Percentiles rank a stretch among this genome's conserved stretches.
Evolutionary conservation across 2,113 vertebrate genomes (phyloP).

Genomic region (Poicephalus meyeri): DNA sequence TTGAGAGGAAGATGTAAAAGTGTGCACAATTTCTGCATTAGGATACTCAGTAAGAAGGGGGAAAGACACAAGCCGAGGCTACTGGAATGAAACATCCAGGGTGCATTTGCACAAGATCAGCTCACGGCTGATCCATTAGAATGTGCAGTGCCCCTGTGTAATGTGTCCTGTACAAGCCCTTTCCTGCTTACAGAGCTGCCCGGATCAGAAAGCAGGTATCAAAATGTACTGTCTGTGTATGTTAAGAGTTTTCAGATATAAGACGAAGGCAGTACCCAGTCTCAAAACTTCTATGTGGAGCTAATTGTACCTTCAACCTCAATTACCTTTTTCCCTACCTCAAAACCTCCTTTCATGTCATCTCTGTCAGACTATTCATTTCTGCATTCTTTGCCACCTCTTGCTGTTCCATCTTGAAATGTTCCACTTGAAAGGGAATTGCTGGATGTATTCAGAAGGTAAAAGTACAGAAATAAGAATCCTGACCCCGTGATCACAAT

Average conservation of each 20-base stretch:
- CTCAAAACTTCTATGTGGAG: background rate
- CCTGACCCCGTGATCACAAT: background rate
- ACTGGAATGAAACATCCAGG: background rate
- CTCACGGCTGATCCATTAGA: background rate
- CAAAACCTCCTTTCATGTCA: background rate
- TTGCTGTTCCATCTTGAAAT: background rate
- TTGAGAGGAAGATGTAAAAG: background rate
- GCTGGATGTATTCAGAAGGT: background rate
- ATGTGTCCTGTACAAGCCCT: background rate
- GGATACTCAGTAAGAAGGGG: background rate
- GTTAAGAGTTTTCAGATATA: background rate
- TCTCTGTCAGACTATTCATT: background rate
- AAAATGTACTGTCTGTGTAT: background rate
- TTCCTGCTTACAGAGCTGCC: background rate
- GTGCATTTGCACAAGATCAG: background rate
- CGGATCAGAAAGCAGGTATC: background rate
- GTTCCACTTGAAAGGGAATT: background rate
- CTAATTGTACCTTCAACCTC: background rate
- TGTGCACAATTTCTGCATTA: background rate
- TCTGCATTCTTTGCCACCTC: background rate
- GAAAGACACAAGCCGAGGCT: background rate
- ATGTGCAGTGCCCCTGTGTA: background rate
- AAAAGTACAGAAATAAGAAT: background rate
- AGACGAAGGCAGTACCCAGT: background rate
- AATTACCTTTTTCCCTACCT: background rate